These are phyloP conservation scores for Leiothrix lutea DNA, from an alignment of 2,113 vertebrate genomes.

Conservation along the genomic window DNA sequence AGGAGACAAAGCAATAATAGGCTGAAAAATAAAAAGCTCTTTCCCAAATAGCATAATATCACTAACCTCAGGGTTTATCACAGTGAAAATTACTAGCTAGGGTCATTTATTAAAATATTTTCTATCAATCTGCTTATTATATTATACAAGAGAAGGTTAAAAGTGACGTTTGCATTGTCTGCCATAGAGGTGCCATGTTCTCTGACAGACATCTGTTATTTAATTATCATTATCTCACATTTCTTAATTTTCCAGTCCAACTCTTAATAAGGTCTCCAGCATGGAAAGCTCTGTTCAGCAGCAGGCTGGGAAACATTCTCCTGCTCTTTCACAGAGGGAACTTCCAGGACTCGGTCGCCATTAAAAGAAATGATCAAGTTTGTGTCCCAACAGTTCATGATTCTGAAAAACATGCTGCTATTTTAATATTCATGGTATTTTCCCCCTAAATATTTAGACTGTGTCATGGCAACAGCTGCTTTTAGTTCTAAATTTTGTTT, in stretches of 20 bases:
- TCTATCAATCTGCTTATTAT: slow-evolving; percentile 9
- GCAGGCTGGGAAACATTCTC: neutral
- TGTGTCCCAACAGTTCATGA: slow-evolving; percentile 20
- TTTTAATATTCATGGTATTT: slow-evolving; percentile 52
- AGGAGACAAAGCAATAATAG: slow-evolving; percentile 26
- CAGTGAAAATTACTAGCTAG: slow-evolving; percentile 59
- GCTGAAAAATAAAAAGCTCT: slow-evolving; percentile 31
- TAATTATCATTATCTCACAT: slow-evolving; percentile 24
- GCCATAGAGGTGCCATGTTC: slow-evolving; percentile 39
- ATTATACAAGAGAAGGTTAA: neutral
- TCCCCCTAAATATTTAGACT: slow-evolving; percentile 50
- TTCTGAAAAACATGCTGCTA: slow-evolving; percentile 51
- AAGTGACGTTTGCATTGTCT: neutral
- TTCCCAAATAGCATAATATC: slow-evolving; percentile 20
- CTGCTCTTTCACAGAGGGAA: neutral
- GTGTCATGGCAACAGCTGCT: slow-evolving; percentile 34
- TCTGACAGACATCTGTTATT: slow-evolving; percentile 27
- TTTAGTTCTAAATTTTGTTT: slow-evolving; percentile 48
- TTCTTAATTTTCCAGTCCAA: slow-evolving; percentile 49
- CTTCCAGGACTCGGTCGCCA: neutral
- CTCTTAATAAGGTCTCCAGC: slow-evolving; percentile 38
- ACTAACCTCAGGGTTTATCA: neutral
- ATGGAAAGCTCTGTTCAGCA: neutral
- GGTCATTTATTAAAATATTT: slow-evolving; percentile 55
- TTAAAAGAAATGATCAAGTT: slow-evolving; percentile 27